Conservation (phyloP, 1,140 invertebrate genomes). For the Apocrypta bakeri region DNA sequence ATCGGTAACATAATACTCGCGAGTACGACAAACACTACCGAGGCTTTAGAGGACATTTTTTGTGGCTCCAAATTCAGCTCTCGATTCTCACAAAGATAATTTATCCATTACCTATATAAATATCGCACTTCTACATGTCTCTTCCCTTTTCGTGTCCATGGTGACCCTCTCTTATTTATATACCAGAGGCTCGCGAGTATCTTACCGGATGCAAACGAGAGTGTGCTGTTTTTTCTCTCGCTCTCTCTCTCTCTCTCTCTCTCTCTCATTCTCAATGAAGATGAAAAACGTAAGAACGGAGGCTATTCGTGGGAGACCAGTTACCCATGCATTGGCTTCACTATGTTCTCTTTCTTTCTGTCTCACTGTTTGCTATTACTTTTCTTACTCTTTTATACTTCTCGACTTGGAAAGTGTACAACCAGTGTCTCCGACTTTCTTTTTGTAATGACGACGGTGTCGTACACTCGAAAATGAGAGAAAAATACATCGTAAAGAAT, state of each 20-base stretch:
- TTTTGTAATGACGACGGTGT: not conserved
- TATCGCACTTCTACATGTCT: not conserved
- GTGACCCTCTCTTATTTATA: conserved; percentile 55
- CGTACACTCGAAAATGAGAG: not conserved
- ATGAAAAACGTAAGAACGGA: conserved; percentile 13
- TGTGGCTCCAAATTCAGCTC: not conserved
- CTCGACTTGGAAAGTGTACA: not conserved
- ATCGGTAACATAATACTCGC: not conserved
- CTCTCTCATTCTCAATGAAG: not conserved
- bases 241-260: not conserved
- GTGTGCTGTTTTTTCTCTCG: not conserved
- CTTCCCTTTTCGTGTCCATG: too few species aligned
- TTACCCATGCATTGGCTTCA: not conserved
- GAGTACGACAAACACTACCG: not conserved
- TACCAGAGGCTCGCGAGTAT: not conserved
- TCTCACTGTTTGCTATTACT: not conserved
- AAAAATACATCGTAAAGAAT: not conserved
- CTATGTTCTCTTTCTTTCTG: not conserved
- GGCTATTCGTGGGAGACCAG: conserved; percentile 6
- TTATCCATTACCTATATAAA: conserved; percentile 32
- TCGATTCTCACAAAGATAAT: conserved; percentile 28
- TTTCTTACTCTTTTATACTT: not conserved
- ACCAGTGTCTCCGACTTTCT: not conserved
- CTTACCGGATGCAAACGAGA: conserved; percentile 34
- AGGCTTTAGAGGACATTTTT: not conserved